These are phyloP conservation scores for Muntiacus muntjak DNA, from an alignment of 2,113 vertebrate genomes.

Conservation along the genomic window DNA sequence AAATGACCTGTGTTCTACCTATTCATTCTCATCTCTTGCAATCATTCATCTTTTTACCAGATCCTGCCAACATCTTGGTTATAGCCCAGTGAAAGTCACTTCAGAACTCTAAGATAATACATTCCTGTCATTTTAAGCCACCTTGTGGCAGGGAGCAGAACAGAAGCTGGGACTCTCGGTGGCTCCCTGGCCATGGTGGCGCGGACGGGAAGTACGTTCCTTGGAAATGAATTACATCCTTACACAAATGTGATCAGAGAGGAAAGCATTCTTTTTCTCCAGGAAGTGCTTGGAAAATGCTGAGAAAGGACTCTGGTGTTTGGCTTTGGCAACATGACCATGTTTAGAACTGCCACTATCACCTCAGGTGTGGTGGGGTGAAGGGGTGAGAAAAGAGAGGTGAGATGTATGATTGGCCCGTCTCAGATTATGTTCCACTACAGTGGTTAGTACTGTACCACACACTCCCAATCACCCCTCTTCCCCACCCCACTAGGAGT, in stretches of 20 bases:
- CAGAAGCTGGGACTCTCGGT: neutral
- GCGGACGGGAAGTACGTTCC: accelerated
- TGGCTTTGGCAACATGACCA: neutral
- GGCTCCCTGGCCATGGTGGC: neutral
- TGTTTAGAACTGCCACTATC: too few relatives aligned
- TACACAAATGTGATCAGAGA: neutral
- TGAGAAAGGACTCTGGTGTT: neutral
- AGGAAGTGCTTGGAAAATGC: neutral
- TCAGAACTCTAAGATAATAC: neutral
- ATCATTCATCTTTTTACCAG: neutral
- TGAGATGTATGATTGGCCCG: neutral
- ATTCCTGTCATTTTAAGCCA: neutral
- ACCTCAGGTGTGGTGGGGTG: neutral
- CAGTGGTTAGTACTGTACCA: neutral
- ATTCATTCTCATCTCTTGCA: neutral
- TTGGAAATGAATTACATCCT: neutral
- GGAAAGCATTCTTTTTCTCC: neutral
- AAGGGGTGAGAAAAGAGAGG: too few relatives aligned
- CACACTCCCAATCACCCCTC: neutral
- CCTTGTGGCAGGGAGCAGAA: neutral
- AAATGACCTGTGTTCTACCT: neutral
- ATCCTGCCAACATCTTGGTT: neutral
- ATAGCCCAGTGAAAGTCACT: neutral
- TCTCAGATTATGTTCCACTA: neutral
- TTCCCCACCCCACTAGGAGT: neutral